These are phyloP conservation scores for Esperia sulphurella DNA, from an alignment of 2,888 invertebrate species.

Conservation along the genomic window DNA sequence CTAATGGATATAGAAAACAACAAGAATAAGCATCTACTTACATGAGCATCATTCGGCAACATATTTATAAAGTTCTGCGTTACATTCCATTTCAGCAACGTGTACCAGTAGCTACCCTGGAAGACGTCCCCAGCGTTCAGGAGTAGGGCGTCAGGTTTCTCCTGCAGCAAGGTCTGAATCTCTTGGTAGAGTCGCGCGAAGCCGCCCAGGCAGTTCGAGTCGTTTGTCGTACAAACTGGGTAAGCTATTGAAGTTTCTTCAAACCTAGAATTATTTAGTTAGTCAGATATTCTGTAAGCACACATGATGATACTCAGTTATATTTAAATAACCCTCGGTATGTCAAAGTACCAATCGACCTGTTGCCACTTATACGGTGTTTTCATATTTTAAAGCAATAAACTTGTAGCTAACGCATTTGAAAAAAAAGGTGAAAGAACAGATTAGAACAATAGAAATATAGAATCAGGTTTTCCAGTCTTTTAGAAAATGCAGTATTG, in stretches of 20 bases:
- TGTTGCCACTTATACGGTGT: no score
- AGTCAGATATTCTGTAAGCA: no score
- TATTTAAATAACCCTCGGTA: no score
- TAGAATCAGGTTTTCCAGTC: no score
- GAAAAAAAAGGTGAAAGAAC: no score
- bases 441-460: no score
- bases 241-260: constrained; percentile 78
- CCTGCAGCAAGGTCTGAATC: constrained; percentile 60
- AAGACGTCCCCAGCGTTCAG: constrained; percentile 91
- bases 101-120: constrained; percentile 92
- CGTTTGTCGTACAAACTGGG: constrained; percentile 73
- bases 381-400: no score
- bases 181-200: constrained; percentile 82
- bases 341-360: no score
- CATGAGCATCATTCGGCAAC: constrained; percentile 87
- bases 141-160: constrained; percentile 81
- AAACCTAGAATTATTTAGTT: constrained; percentile 76
- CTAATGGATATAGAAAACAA: no score
- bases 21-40: constrained; percentile 42
- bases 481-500: no score
- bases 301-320: no score
- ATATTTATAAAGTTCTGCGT: constrained; percentile 87
- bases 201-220: constrained; percentile 82
- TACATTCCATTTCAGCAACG: constrained; percentile 84
- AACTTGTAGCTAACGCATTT: no score